Base-by-base conservation (phyloP, 1,140 invertebrate species). In the Atta texana region DNA sequence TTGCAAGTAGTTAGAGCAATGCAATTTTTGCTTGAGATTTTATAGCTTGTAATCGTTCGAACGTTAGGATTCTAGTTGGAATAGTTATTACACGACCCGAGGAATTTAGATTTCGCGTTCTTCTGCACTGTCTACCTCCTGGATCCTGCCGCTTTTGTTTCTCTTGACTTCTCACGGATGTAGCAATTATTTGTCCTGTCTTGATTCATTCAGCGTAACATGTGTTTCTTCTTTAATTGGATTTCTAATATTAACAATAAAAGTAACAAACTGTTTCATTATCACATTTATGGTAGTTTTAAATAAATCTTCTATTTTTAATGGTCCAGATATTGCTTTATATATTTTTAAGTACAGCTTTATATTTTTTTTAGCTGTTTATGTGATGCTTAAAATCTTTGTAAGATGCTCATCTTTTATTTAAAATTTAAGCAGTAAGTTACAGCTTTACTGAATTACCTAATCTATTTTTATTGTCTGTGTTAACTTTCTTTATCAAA, bases 31-130 rank as follows among this genome's bases (percentile, higher is more conserved):
- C 68, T 44, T 16, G n/a, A 12, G 64, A 90, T 89, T 93, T 93
- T 93, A 92, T 93, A 88, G 86, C 88, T 90, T 76, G 81, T 93
- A 93, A 93, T 92, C 85, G 88, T 87, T 81, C 66, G 66, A 72
- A 91, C 88, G 88, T 92, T 89, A 91, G 74, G 77, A 69, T 82
- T 89, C 59, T 80, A 88, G 72, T 86, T 76, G 66, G 87, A 92
- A 89, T 88, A 75, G 76, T 85, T 69, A 89, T 93, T 92, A 90
- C 87, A 89, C 75, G 90, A 80, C 74, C 59, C 24, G 21, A 87
- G 86, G 86, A 91, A 92, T 93, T 93, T 75, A 91, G 88, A 90
- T 92, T 93, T 80, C 88, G 28, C 76, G 76, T 90, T 84, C 86
- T 90, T 89, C 87, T 85, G 87, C 88, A 72, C 77, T 80, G 21